Conservation (phyloP, 1,140 invertebrate genomes). For the Galleria mellonella region DNA sequence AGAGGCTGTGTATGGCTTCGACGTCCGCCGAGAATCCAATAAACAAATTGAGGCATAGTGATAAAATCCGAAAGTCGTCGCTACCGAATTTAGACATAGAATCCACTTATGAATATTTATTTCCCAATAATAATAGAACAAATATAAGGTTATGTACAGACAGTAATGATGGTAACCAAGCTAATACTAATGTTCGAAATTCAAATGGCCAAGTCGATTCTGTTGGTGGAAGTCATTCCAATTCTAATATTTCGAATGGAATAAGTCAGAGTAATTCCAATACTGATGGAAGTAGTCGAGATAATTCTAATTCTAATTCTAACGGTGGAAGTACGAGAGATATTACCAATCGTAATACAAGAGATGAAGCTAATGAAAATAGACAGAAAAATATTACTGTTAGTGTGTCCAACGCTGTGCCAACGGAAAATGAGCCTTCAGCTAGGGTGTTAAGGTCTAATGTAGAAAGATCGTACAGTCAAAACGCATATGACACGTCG, state of each 20-base stretch:
- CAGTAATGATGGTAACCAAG: not conserved
- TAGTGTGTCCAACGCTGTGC: conserved; percentile 2
- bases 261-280: no score
- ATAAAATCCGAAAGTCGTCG: conserved; percentile 50
- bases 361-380: not conserved
- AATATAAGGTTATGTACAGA: conserved; percentile 7
- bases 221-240: not conserved
- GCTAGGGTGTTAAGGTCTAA: conserved; percentile 25
- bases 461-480: conserved; percentile 51
- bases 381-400: conserved; percentile 5
- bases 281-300: no score
- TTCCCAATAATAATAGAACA: conserved; percentile 18
- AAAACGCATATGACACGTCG: conserved; percentile 43
- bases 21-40: conserved; percentile 37
- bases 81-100: conserved; percentile 52
- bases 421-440: conserved; percentile 20
- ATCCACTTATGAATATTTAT: conserved; percentile 51
- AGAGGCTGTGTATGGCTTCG: conserved; percentile 52
- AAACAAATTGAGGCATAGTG: conserved; percentile 26
- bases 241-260: no score
- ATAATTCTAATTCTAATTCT: no score
- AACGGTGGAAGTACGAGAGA: no score
- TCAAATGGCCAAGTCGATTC: not conserved
- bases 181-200: not conserved
- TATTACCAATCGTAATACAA: not conserved